Conservation (phyloP, 2,113 vertebrate species). For the Myiopsitta monachus region DNA sequence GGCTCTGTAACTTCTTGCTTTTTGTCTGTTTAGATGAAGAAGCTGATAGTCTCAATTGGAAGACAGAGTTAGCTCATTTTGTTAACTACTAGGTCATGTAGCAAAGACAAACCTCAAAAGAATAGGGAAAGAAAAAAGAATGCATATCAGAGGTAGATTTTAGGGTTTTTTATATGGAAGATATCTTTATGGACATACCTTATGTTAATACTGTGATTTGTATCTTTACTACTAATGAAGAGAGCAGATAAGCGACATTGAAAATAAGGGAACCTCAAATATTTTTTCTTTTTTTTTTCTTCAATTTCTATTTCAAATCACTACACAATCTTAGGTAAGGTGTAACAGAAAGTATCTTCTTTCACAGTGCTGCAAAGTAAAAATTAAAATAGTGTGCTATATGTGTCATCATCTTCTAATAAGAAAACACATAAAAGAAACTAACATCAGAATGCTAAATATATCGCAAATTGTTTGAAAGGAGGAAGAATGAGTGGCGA, state of each 20-base stretch:
- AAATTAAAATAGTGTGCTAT: background rate
- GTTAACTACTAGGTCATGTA: background rate
- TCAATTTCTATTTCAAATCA: background rate
- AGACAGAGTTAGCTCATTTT: background rate
- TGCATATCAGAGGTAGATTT: background rate
- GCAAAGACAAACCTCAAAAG: background rate
- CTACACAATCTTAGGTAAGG: background rate
- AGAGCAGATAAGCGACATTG: background rate
- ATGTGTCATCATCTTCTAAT: background rate
- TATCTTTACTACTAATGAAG: background rate
- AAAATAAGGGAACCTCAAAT: background rate
- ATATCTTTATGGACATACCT: background rate
- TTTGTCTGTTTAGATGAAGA: rapidly evolving
- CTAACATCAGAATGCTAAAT: background rate
- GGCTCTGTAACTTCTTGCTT: background rate
- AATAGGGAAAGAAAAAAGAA: background rate
- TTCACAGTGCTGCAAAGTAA: background rate
- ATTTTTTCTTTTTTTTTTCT: background rate
- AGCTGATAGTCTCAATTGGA: background rate
- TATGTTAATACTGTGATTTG: background rate
- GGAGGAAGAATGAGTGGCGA: background rate
- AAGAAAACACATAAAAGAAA: background rate
- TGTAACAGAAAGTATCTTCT: background rate
- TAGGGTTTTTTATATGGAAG: background rate
- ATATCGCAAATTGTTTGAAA: background rate